These are phyloP conservation scores for Cecropterus lyciades DNA, from an alignment of 1,140 invertebrate species.

Conservation along the genomic window DNA sequence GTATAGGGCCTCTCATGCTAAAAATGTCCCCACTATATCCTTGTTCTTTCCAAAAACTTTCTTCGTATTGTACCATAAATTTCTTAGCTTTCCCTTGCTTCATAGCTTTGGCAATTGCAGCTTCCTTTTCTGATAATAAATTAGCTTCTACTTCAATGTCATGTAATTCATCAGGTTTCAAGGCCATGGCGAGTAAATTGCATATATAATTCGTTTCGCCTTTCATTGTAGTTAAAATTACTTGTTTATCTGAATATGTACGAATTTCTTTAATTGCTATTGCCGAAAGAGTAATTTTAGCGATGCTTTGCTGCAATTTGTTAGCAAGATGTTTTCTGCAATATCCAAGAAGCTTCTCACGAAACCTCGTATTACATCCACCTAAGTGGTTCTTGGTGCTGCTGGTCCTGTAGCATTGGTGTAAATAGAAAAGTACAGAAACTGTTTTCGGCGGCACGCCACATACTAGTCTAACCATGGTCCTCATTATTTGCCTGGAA, in stretches of 20 bases:
- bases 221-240: conserved; percentile 67
- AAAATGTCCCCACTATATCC: conserved; percentile 75
- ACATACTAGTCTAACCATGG: conserved; percentile 64
- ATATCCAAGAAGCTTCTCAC: conserved; percentile 70
- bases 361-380: conserved; percentile 65
- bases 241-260: conserved; percentile 61
- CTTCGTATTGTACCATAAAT: conserved; percentile 64
- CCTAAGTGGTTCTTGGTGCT: conserved; percentile 63
- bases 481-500: conserved; percentile 72
- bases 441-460: conserved; percentile 59
- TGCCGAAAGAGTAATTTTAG: conserved; percentile 57
- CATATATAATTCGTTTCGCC: conserved; percentile 72
- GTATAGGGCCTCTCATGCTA: conserved; percentile 67
- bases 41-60: conserved; percentile 60
- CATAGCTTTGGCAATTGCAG: conserved; percentile 48
- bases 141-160: conserved; percentile 60
- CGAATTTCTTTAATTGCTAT: conserved; percentile 68
- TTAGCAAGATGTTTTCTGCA: conserved; percentile 61
- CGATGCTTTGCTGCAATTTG: conserved; percentile 63
- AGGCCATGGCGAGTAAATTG: conserved; percentile 69
- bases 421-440: conserved; percentile 72
- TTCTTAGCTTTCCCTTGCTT: conserved; percentile 56
- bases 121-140: conserved; percentile 50
- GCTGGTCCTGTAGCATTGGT: conserved; percentile 69
- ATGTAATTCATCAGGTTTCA: conserved; percentile 64